Base-by-base conservation (phyloP, 2,888 invertebrate species). In the Stenchaetothrips biformis region DNA sequence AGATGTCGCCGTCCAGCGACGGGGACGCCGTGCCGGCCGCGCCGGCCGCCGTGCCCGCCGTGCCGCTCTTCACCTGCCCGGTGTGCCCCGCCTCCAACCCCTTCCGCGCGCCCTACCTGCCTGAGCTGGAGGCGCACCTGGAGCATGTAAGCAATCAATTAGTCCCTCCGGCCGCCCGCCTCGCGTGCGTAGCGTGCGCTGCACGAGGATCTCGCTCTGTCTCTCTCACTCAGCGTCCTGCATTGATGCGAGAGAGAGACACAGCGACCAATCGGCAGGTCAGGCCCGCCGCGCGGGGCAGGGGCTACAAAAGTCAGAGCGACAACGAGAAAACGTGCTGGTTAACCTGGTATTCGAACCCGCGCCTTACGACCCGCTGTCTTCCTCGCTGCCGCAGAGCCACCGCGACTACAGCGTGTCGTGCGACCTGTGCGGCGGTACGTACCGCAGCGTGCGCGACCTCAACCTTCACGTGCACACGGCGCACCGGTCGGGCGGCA, bases 361-460 rank as follows among this genome's bases (percentile, higher is more conserved):
- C 59, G 59, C 13, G 59, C 18, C 59, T 59, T 18, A 59, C 59
- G 37, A 37, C 4, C 37, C 37, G 37, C 59, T 59, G 59, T 59
- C 37, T 37, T 37, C 59, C 59, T 6, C 13, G 59, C 18, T 84
- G 86, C 93, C 84, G 92, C 92, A 88, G 74, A 89, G 89, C 81
- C 94, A 94, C 86, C 91, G 92, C 0, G 90, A 92, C 81, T 90
- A 90, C 84, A 89, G 90, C 1, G 89, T 92, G 80, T 92, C 92
- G 84, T 95, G 95, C 86, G 90, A 90, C 0, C 89, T 90, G 80
- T 96, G 96, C 86, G 90, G 92, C 81, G 90, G 92, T 80, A 89
- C 91, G 7, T 95, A 94, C 85, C 92, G 92, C 83, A 94, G 92
- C 77, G 90, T 92, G 82, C 91, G 92, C 81, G 90, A 92, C 7